phyloP scores from a whole-genome alignment of 1,140 invertebrate genomes.

The Oreohelix idahoensis region DNA sequence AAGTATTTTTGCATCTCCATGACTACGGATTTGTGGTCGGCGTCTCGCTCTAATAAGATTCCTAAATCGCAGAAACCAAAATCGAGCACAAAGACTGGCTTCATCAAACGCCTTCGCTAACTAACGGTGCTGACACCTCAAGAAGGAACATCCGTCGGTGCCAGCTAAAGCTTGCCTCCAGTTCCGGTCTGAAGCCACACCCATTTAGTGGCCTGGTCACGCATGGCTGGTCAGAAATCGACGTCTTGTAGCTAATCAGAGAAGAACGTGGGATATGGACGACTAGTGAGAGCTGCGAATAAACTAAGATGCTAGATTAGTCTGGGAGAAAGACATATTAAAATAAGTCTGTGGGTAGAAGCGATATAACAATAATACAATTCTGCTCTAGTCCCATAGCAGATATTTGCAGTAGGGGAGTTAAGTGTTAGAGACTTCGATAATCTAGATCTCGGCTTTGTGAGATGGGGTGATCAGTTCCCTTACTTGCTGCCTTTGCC shows the following conservation, averaged over 20 bases:
- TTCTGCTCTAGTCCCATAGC: no score
- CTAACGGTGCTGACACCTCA: neutral
- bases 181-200: neutral
- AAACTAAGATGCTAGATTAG: neutral
- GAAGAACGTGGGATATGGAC: neutral
- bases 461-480: no score
- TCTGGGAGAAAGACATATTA: no score
- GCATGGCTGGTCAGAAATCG: neutral
- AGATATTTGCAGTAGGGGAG: no score
- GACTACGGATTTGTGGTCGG: neutral
- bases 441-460: no score
- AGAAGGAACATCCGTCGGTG: neutral
- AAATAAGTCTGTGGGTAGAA: neutral
- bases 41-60: neutral
- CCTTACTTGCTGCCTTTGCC: no score
- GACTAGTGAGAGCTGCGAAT: neutral
- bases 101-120: neutral
- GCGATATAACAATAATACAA: no score
- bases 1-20: neutral
- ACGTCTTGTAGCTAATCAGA: neutral
- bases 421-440: no score
- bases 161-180: neutral
- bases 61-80: neutral
- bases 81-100: neutral
- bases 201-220: neutral